Base-by-base conservation (phyloP, 1,140 invertebrate species). In the Epicauta chinensis region DNA sequence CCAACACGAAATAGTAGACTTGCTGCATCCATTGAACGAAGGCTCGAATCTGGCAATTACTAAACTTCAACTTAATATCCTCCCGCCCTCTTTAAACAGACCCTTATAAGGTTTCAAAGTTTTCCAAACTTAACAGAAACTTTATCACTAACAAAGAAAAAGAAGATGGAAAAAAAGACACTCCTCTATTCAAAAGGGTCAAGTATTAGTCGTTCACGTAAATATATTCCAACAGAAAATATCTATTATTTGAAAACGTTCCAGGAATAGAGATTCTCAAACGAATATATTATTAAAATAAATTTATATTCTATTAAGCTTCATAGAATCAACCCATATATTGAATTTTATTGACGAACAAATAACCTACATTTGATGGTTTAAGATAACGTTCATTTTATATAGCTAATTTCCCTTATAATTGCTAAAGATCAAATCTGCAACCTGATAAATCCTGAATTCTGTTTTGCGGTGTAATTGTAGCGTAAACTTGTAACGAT, bases 161-260 rank as follows among this genome's bases (percentile, higher is more conserved):
- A 35, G 16, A 46, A 34, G 15, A 31, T 12, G 31, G 11, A 32
- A 44, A 32, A 10, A 16, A n/a, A 14, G 3, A 44, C 13, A 17
- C n/a, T 43, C n/a, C 7, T 43, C 31, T 30, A 29, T 9, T 11
- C 34, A 36, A 35, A 35, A 46, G 37, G 31, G 34, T 47, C 45
- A 38, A 38, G 45, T 47, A 14, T 23, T 23, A 23, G 23, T 23
- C 16, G 45, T 13, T 45, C 36, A 16, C 30, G 31, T 16, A 16
- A 47, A 47, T 37, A 38, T 47, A 47, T 23, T 37, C 45, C 45
- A 47, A 38, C 45, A 47, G 36, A 47, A 47, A 47, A 47, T 37
- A 47, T 23, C 23, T 23, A 23, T 23, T 23, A 23, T 23, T 23
- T 23, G 23, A 23, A 23, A 23, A 23, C 23, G 23, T 23, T 23